Percentiles rank a stretch among this genome's conserved stretches.
Evolutionary conservation across 64 coral and sea anemone species (phyloP).

Genomic region (Trachythela sp.): DNA sequence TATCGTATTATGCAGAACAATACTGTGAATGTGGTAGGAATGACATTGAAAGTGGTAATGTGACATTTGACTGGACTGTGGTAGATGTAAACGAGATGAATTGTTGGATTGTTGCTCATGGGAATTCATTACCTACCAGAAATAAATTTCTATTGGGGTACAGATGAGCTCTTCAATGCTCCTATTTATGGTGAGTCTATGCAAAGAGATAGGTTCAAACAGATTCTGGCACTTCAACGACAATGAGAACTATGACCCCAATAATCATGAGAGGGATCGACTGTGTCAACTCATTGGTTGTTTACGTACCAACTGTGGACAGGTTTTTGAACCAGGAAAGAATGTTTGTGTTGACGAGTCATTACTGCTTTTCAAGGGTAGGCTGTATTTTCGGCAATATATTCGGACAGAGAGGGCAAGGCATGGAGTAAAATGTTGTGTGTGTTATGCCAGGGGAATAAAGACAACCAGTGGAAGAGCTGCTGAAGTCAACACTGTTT

Average conservation of each 20-base stretch:
- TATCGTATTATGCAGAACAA: not conserved
- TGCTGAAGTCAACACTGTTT: not conserved
- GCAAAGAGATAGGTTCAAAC: not conserved
- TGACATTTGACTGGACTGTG: not conserved
- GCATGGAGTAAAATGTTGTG: not conserved
- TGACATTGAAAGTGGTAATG: not conserved
- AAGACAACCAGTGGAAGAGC: slow-evolving; percentile 19
- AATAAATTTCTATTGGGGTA: not conserved
- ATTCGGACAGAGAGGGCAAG: not conserved
- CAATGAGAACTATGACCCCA: not conserved
- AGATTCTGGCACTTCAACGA: not conserved
- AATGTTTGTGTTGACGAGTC: not conserved
- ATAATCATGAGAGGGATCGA: not conserved
- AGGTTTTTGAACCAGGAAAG: not conserved
- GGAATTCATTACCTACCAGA: not conserved
- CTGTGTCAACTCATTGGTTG: not conserved
- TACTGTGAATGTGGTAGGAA: not conserved
- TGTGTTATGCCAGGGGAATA: not conserved
- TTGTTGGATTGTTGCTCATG: not conserved
- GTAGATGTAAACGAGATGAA: not conserved
- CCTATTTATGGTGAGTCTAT: not conserved
- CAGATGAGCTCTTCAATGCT: not conserved
- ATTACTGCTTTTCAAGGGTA: not conserved
- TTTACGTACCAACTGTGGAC: not conserved
- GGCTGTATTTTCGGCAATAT: not conserved